Conservation (phyloP, 2,797 vertebrate species). For the Enteromius viviparus region DNA sequence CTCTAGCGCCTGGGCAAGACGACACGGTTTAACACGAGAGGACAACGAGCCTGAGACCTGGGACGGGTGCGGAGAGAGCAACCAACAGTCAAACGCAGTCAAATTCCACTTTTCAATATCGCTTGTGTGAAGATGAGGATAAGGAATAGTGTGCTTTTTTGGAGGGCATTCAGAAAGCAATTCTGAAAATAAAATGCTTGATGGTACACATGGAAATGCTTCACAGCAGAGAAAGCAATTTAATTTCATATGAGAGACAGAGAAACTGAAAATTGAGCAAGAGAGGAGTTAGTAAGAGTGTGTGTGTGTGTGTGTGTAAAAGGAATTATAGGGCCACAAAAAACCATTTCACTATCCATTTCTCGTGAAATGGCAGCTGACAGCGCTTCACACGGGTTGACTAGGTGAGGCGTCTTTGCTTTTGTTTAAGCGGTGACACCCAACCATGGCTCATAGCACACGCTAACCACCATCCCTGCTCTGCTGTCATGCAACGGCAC, state of each 20-base stretch:
- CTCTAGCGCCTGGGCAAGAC: conserved; percentile 5
- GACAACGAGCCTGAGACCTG: conserved; percentile 20
- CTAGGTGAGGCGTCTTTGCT: conserved; percentile 25
- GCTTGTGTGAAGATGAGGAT: conserved; percentile 1
- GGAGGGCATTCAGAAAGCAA: conserved; percentile 16
- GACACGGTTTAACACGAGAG: conserved; percentile 43
- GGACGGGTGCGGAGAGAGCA: conserved; percentile 2
- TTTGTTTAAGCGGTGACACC: conserved; percentile 50
- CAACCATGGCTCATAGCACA: conserved; percentile 26
- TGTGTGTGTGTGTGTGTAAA: background rate
- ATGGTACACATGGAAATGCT: conserved; percentile 47
- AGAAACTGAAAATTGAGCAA: conserved; percentile 3
- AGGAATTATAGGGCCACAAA: conserved; percentile 22
- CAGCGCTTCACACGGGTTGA: conserved; percentile 31
- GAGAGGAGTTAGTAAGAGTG: conserved; percentile 10
- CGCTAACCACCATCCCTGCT: conserved; percentile 20
- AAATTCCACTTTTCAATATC: conserved; percentile 16
- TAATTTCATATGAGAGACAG: conserved; percentile 46
- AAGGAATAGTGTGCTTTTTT: background rate
- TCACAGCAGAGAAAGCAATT: conserved; percentile 55
- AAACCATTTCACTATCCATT: conserved; percentile 50
- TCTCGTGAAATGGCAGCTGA: conserved; percentile 48
- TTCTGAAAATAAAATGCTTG: conserved; percentile 35
- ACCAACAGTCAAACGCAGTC: background rate
- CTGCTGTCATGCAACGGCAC: conserved; percentile 26